Evolutionary conservation across 2,113 vertebrate genomes (phyloP).

Genomic region (Coracopsis vasa): DNA sequence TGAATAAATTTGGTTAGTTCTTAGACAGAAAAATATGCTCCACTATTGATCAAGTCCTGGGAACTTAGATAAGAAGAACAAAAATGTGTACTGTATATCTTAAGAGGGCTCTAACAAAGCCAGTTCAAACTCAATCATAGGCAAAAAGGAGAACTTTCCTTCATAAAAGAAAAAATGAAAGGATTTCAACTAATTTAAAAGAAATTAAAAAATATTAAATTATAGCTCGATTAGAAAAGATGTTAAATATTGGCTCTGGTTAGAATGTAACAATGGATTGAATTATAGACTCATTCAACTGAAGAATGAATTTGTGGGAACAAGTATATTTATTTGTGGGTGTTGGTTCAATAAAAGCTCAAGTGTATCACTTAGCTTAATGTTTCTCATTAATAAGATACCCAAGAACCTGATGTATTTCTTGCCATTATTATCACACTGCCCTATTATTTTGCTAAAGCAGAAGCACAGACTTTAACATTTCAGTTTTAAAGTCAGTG

Average conservation of each 20-base stretch:
- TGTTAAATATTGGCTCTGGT: slow-evolving; percentile 39
- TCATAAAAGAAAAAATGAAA: slow-evolving; percentile 38
- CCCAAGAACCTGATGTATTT: background rate
- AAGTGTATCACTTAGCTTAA: slow-evolving; percentile 3
- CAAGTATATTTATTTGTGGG: slow-evolving; percentile 64
- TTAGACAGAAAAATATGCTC: slow-evolving; percentile 48
- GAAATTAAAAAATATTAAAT: slow-evolving; percentile 49
- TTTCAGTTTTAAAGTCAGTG: background rate
- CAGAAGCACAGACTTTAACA: background rate
- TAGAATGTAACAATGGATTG: slow-evolving; percentile 49
- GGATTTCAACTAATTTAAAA: slow-evolving; percentile 42
- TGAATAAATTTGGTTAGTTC: slow-evolving; percentile 70
- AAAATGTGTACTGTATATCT: slow-evolving; percentile 44
- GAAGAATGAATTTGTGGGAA: slow-evolving; percentile 39
- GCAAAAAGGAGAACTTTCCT: slow-evolving; percentile 18
- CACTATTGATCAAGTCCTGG: slow-evolving; percentile 61
- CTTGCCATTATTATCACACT: background rate
- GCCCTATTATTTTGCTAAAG: background rate
- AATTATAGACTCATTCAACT: slow-evolving; percentile 49
- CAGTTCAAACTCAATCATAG: slow-evolving; percentile 35
- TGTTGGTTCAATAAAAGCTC: slow-evolving; percentile 2
- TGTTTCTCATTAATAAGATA: slow-evolving; percentile 30
- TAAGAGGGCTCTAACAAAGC: slow-evolving; percentile 43
- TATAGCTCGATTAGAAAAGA: slow-evolving; percentile 38
- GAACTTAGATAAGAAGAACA: slow-evolving; percentile 62